phyloP scores from a whole-genome alignment of 2,113 vertebrate species.

The Rattus rattus region DNA sequence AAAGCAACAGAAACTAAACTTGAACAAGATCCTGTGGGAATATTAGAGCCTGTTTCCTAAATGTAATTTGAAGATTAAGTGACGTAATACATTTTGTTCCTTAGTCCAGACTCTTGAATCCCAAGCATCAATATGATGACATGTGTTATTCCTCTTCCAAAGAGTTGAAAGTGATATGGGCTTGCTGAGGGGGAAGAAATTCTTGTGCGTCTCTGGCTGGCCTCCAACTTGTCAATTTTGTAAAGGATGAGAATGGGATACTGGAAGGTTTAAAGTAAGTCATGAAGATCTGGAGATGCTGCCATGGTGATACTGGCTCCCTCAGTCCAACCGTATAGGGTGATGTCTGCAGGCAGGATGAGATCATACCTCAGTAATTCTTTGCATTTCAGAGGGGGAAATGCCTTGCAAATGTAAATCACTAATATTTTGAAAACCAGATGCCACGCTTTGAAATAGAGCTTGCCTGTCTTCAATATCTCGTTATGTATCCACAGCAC shows the following conservation, averaged over 20 bases:
- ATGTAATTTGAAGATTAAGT: constrained; percentile 15
- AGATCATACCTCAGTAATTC: constrained; percentile 65
- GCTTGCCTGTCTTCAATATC: constrained; percentile 60
- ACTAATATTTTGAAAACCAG: constrained; percentile 70
- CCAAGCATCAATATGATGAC: not conserved
- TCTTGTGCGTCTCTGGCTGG: not conserved
- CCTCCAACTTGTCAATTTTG: not conserved
- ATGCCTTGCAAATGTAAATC: constrained; percentile 41
- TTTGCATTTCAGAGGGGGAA: constrained; percentile 51
- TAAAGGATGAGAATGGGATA: not conserved
- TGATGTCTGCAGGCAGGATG: constrained; percentile 54
- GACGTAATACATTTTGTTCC: not conserved
- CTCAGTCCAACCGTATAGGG: not conserved
- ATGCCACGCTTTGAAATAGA: constrained; percentile 68
- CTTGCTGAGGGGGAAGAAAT: not conserved
- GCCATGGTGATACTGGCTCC: not conserved
- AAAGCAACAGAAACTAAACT: not conserved
- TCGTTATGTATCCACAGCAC: constrained; percentile 63
- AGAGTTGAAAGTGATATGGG: not conserved
- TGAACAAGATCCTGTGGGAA: not conserved
- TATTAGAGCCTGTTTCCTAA: not conserved
- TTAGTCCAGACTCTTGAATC: not conserved
- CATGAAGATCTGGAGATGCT: not conserved
- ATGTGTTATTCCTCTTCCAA: not conserved
- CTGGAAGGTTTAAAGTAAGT: not conserved